These are phyloP conservation scores for Mimachlamys varia DNA, from an alignment of 2,888 invertebrate species.

Conservation along the genomic window DNA sequence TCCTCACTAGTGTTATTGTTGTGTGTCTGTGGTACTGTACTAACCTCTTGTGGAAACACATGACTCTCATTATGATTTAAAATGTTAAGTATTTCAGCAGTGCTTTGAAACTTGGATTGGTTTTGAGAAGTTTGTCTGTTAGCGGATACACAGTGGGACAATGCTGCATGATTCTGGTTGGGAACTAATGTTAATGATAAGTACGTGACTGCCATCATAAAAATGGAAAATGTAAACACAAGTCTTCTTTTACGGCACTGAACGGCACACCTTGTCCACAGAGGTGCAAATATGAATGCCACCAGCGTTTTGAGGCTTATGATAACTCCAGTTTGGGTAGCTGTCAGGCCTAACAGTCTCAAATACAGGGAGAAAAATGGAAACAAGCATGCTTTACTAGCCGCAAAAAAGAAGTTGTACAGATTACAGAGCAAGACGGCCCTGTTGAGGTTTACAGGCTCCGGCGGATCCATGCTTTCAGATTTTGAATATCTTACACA, in stretches of 20 bases:
- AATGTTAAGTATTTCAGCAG: neutral
- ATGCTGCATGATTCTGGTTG: constrained; percentile 55
- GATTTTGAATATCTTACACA: neutral
- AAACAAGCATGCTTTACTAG: constrained; percentile 74
- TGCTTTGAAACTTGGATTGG: neutral
- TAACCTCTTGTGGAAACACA: constrained; percentile 34
- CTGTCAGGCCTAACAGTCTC: constrained; percentile 73
- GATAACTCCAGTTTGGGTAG: constrained; percentile 73
- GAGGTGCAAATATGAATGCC: constrained; percentile 73
- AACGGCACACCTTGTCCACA: constrained; percentile 76
- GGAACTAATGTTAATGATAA: constrained; percentile 70
- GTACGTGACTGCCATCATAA: constrained; percentile 73
- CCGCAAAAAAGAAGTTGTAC: constrained; percentile 73
- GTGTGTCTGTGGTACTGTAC: constrained; percentile 12
- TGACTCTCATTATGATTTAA: constrained; percentile 4
- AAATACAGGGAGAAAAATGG: constrained; percentile 78
- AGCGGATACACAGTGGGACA: constrained; percentile 31
- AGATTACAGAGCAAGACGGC: constrained; percentile 72
- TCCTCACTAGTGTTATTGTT: neutral
- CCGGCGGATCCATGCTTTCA: constrained; percentile 58
- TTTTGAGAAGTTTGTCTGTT: neutral
- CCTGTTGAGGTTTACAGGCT: constrained; percentile 70
- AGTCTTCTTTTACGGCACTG: constrained; percentile 70
- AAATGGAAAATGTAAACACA: constrained; percentile 73
- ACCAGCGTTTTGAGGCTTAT: constrained; percentile 73